Base-by-base conservation (phyloP, 2,888 invertebrate genomes). In the Nomada fabriciana region DNA sequence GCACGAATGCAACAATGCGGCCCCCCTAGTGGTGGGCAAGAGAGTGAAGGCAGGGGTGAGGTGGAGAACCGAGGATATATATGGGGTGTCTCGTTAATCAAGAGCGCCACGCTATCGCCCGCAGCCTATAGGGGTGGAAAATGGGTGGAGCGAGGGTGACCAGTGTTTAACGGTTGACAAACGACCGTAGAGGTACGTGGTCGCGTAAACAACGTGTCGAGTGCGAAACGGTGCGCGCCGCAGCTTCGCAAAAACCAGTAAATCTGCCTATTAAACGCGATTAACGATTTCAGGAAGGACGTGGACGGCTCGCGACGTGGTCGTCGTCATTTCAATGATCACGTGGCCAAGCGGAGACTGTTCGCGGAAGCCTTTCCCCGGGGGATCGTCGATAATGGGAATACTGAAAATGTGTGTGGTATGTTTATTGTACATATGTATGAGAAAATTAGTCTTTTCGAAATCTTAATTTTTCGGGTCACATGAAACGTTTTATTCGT, bases 81-180 rank as follows among this genome's bases (percentile, higher is more conserved):
- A 89, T 85, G 89, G 88, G 86, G 88, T 90, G 89, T 89, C 92
- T 92, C 93, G 92, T 93, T 92, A 92, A 93, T 93, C 92, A 93
- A 92, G 91, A 90, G 90, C 83, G 87, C 77, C 87, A 86, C 83
- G 88, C 87, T 91, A 92, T 91, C 91, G 91, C 88, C 86, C 80
- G 75, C 85, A 86, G 85, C 82, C 70, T 77, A 57, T 67, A 43
- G 76, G 79, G 86, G 84, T 82, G 77, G 86, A 86, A 84, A 83
- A 87, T 85, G 84, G 77, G 79, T 75, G 86, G 80, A 82, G 65
- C 84, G 86, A 83, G 90, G 86, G 90, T 83, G 86, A 82, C 86
- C 88, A 80, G 89, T 88, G 90, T 93, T 93, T 92, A 93, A 91
- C 91, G 88, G 84, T 91, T 93, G 93, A 93, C 93, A 93, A 93